Evolutionary conservation across 2,113 vertebrate genomes (phyloP), one percentile per base, ranked within the genome.

Genomic region (Gopherus flavomarginatus): DNA sequence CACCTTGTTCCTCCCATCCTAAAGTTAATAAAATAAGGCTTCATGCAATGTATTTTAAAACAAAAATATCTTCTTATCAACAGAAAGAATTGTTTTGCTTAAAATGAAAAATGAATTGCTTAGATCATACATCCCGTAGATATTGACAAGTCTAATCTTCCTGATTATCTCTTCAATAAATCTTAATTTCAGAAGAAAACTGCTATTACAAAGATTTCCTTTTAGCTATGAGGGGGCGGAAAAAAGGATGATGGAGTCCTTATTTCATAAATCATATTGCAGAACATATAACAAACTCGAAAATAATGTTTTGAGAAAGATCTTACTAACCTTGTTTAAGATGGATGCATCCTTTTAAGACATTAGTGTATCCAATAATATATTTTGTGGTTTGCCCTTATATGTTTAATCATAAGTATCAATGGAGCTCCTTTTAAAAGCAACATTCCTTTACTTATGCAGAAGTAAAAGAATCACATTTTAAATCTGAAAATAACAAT

Each of bases 81-180:
- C 35, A 84, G 81, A 79, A 95, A 90, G 27, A 90, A 83, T 78
- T 91, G 72, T 87, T 95, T 85, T 75, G 35, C 57, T 78, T 78
- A 91, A 95, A 88, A 96, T 94, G 75, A 96, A 85, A 96, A 95
- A 97, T 87, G 53, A 75, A 50, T 92, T 88, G 1, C 57, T 88
- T 54, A 59, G 83, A 29, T n/a, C 81, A 94, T 94, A 52, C 11
- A 94, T 93, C 87, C 79, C 88, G 65, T 12, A 96, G 78, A 91
- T 79, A 94, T 92, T 79, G 93, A 94, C 90, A 94, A 88, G 57
- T 92, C 22, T 95, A 97, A 97, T 96, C 85, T 94, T 94, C 92
- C 85, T 94, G 92, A 97, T 97, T 95, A 95, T 92, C 85, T 90
- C 62, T 94, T 87, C 94, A 95, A 94, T 97, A 96, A 95, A 97